Conservation (phyloP, 53 echinoderm and acorn worm species). For the Zoroaster sp. region DNA sequence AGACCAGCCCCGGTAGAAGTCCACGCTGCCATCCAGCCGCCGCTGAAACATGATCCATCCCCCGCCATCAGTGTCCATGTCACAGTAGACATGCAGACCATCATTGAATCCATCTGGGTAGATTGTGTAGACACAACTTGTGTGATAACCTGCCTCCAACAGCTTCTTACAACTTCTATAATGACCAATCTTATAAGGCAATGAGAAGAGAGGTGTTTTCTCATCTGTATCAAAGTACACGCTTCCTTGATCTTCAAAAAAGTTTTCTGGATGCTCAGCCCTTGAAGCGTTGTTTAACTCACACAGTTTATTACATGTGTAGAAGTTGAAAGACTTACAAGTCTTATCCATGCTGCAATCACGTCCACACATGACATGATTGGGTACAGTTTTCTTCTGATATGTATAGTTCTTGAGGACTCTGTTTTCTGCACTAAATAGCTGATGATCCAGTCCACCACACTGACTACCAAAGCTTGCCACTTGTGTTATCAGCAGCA, state of each 20-base stretch:
- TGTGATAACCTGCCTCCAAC: background rate
- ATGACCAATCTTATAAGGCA: background rate
- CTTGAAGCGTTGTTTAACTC: background rate
- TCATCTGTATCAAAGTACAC: background rate
- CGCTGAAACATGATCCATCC: background rate
- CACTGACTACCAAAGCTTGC: background rate
- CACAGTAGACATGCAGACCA: background rate
- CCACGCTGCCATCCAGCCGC: background rate
- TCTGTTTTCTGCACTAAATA: background rate
- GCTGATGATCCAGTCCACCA: background rate
- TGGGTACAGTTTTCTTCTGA: background rate
- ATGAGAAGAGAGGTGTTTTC: background rate
- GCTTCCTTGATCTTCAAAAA: background rate
- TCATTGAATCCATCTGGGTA: background rate
- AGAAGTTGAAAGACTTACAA: background rate
- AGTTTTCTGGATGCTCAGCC: background rate
- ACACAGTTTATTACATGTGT: background rate
- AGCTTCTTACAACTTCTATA: background rate
- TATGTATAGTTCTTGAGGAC: background rate
- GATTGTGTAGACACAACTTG: background rate
- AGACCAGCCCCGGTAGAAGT: constrained; percentile 17
- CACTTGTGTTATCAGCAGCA: background rate
- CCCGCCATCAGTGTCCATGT: background rate
- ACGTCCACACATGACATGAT: background rate
- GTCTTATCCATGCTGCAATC: background rate